phyloP scores from a whole-genome alignment of 2,888 invertebrate species.

The Lasioglossum lativentre region DNA sequence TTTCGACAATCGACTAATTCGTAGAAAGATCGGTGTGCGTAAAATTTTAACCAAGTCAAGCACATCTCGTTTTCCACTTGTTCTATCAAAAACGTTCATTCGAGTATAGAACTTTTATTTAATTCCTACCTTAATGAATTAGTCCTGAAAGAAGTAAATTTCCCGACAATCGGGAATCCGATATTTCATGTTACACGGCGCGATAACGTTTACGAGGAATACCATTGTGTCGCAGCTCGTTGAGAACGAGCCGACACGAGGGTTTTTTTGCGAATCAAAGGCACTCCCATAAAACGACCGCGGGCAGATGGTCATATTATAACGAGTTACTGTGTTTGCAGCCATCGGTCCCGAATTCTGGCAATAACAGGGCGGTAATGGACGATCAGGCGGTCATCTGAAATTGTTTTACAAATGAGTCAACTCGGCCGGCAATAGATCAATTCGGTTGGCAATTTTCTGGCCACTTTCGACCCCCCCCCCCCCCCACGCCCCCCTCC shows the following conservation, averaged over 20 bases:
- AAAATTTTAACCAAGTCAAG: no score
- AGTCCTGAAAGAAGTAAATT: neutral
- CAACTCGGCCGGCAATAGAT: slow-evolving; percentile 54
- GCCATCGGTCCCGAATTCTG: slow-evolving; percentile 32
- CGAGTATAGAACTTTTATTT: neutral
- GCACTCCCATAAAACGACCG: slow-evolving; percentile 42
- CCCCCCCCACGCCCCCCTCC: neutral
- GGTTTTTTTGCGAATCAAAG: slow-evolving; percentile 1
- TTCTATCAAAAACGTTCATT: neutral
- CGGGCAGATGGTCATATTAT: slow-evolving; percentile 47
- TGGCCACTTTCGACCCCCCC: slow-evolving; percentile 20
- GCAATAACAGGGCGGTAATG: slow-evolving; percentile 55
- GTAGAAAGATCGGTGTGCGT: no score
- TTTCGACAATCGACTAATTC: no score
- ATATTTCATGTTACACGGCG: neutral
- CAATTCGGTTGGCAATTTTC: slow-evolving; percentile 50
- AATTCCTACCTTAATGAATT: neutral
- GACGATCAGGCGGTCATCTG: slow-evolving; percentile 24
- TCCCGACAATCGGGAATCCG: neutral
- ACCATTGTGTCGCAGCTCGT: slow-evolving; percentile 2
- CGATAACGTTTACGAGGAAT: neutral
- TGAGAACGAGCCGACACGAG: neutral
- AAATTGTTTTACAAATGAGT: slow-evolving; percentile 65
- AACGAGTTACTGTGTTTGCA: slow-evolving; percentile 39
- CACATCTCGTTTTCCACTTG: neutral